Conservation (phyloP, 2,888 invertebrate genomes). For the Habrosyne pyritoides region DNA sequence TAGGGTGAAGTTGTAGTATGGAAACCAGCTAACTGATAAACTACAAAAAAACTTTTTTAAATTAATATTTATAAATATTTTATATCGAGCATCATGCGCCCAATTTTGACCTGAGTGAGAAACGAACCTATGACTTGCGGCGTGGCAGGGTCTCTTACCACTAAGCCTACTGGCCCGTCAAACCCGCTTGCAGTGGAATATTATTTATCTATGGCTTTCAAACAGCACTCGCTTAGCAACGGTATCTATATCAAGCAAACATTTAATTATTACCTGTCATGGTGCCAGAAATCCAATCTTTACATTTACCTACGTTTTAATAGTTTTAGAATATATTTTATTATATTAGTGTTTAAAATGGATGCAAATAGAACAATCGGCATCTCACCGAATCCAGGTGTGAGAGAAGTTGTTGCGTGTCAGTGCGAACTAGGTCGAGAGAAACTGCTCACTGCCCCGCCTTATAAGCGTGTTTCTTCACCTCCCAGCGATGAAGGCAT, state of each 20-base stretch:
- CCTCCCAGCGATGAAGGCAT: conserved; percentile 49
- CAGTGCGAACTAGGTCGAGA: conserved; percentile 77
- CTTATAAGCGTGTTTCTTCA: conserved; percentile 51
- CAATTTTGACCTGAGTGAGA: too few species aligned
- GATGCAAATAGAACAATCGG: conserved; percentile 46
- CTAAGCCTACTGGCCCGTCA: too few species aligned
- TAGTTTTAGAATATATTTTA: conserved; percentile 15
- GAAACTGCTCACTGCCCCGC: conserved; percentile 73
- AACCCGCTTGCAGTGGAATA: too few species aligned
- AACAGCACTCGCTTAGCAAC: conserved; percentile 5
- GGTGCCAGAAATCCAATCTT: conserved; percentile 11
- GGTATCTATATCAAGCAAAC: conserved; percentile 13
- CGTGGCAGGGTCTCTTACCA: too few species aligned
- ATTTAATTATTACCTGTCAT: conserved; percentile 13
- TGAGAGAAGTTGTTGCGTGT: conserved; percentile 57
- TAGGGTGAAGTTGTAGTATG: too few species aligned
- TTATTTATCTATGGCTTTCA: too few species aligned
- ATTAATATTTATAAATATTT: too few species aligned
- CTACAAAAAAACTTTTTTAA: too few species aligned
- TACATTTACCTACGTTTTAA: conserved; percentile 10
- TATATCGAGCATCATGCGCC: too few species aligned
- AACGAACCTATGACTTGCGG: too few species aligned
- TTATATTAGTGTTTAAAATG: conserved; percentile 36
- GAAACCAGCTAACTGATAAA: too few species aligned
- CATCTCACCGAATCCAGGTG: conserved; percentile 53